phyloP scores from a whole-genome alignment of 2,113 vertebrate genomes.

The Sinosuthora webbiana region DNA sequence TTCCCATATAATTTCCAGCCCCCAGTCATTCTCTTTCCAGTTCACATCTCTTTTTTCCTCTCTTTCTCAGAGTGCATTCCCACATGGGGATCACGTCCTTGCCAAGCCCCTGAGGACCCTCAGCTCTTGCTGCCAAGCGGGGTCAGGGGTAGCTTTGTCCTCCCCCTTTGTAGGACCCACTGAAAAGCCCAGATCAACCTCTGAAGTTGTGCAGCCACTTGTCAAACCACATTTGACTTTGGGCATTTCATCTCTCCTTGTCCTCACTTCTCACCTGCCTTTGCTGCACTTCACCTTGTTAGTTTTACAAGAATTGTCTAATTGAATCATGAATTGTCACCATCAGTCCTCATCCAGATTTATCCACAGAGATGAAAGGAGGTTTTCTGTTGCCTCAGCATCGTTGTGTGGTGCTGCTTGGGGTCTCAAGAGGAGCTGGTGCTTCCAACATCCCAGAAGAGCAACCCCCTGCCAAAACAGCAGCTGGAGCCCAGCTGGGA shows the following conservation, averaged over 20 bases:
- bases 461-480: background rate
- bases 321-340: background rate
- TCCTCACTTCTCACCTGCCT: background rate
- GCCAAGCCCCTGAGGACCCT: background rate
- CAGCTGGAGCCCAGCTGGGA: constrained; percentile 9
- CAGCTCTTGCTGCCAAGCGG: background rate
- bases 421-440: background rate
- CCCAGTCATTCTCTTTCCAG: background rate
- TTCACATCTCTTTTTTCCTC: background rate
- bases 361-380: background rate
- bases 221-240: background rate
- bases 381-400: background rate
- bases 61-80: background rate
- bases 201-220: background rate
- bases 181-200: background rate
- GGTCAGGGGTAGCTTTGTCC: background rate
- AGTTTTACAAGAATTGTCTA: background rate
- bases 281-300: background rate
- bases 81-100: fast-evolving
- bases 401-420: background rate
- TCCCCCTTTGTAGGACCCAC: background rate
- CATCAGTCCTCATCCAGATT: background rate
- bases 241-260: background rate
- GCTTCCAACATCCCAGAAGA: background rate
- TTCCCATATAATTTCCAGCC: background rate